Evolutionary conservation across 2,113 vertebrate species (phyloP).

Genomic region (Illadopsis cleaveri): DNA sequence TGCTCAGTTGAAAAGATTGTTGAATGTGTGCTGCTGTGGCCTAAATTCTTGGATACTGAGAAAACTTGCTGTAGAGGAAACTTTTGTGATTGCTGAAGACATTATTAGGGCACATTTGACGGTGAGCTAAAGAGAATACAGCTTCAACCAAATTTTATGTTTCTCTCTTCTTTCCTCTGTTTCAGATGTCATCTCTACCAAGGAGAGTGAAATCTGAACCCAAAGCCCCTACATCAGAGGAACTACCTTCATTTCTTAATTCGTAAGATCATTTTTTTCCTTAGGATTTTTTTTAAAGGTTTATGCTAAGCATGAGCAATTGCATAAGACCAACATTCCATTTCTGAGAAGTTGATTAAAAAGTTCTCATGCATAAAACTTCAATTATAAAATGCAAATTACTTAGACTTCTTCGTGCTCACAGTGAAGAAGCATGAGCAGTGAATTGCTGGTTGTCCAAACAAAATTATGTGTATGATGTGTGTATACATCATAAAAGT

Average conservation of each 20-base stretch:
- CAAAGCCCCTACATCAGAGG: constrained; percentile 23
- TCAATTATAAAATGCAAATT: not conserved
- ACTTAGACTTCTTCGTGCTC: not conserved
- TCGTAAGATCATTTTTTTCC: constrained; percentile 62
- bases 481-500: not conserved
- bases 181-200: constrained; percentile 73
- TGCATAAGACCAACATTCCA: fast-evolving
- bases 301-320: not conserved
- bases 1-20: not conserved
- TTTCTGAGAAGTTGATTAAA: not conserved
- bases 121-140: not conserved
- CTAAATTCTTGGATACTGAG: not conserved
- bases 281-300: not conserved
- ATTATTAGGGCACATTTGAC: not conserved
- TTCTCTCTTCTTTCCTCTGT: not conserved
- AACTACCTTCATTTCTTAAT: constrained; percentile 67
- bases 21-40: not conserved
- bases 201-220: constrained; percentile 62
- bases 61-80: not conserved
- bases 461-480: not conserved
- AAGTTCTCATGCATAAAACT: not conserved
- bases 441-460: not conserved
- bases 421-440: not conserved
- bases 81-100: not conserved
- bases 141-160: not conserved